Base-by-base conservation (phyloP, 2,888 invertebrate species). In the Encarsia formosa region DNA sequence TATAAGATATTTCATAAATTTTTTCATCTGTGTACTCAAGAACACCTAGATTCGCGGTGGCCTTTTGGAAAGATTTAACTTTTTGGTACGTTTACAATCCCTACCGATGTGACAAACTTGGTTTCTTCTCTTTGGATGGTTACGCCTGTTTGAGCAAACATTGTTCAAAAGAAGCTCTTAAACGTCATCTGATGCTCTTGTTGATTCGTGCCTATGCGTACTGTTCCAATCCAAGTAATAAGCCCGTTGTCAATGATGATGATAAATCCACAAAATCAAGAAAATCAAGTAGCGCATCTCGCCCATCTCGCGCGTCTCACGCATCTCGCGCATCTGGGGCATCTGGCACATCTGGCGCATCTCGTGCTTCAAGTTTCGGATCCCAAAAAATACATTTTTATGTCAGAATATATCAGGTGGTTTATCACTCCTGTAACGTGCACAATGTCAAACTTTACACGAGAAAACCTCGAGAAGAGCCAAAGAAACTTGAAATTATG, bases 61-160 rank as follows among this genome's bases (percentile, higher is more conserved):
- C 71, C 0, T 69, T 70, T 32, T 71, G 71, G 71, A 59, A 61
- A 3, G 71, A 71, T 23, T 68, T 62, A 1, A 40, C 51, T 1
- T 70, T 70, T 52, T 71, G 71, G 71, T 71, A 70, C 18, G 46
- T 69, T 1, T 71, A 66, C 51, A 71, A 70, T 52, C 71, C 71
- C 1, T 71, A 68, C 34, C 62, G 69, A 0, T 71, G 71, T 58
- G 62, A 70, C 52, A 44, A 65, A 26, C 65, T 61, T 46, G 71
- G 71, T 4, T 59, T 65, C 8, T 71, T 67, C 67, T 24, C 63
- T 41, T 62, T 70, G 38, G 3, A 39, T 0, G 71, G 71, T 4
- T 59, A 51, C 48, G 69, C 67, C 4, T 66, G 66, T 22, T 66
- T 71, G 18, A 35, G 63, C 6, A 71, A 71, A 40, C 68, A 71